Evolutionary conservation across 2,888 invertebrate genomes (phyloP).

Genomic region (Tenthredo mesomela): DNA sequence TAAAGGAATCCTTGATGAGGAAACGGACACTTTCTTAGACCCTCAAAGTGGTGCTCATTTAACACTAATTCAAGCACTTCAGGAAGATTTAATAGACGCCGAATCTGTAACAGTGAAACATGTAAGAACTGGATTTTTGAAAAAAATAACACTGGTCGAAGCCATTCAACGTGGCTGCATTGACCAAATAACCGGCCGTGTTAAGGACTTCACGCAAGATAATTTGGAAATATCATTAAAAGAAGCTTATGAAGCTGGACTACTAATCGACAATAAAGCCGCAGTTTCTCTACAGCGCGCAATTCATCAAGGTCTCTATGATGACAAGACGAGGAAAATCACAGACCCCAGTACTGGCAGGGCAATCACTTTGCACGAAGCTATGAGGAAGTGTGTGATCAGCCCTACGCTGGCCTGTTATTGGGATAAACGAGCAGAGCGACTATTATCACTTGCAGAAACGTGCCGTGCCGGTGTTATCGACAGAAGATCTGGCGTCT

Average conservation of each 20-base stretch:
- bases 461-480: conserved; percentile 90
- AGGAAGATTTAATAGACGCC: conserved; percentile 89
- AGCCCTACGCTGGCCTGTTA: conserved; percentile 91
- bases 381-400: conserved; percentile 89
- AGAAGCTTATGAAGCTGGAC: conserved; percentile 89
- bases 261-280: conserved; percentile 89
- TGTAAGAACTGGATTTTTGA: conserved; percentile 87
- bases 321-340: conserved; percentile 89
- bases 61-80: conserved; percentile 90
- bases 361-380: conserved; percentile 90
- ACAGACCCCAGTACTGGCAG: conserved; percentile 89
- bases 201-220: conserved; percentile 85
- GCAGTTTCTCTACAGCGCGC: conserved; percentile 91
- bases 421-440: conserved; percentile 87
- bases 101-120: conserved; percentile 92
- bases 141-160: conserved; percentile 88
- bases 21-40: conserved; percentile 90
- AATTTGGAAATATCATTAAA: conserved; percentile 85
- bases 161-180: conserved; percentile 89
- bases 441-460: conserved; percentile 87
- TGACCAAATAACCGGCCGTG: conserved; percentile 85
- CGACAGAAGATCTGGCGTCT: conserved; percentile 89
- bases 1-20: conserved; percentile 89
- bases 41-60: conserved; percentile 89
- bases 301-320: conserved; percentile 92